Evolutionary conservation across 2,797 vertebrate genomes (phyloP).

Genomic region (Rhabdophis nuchalis): DNA sequence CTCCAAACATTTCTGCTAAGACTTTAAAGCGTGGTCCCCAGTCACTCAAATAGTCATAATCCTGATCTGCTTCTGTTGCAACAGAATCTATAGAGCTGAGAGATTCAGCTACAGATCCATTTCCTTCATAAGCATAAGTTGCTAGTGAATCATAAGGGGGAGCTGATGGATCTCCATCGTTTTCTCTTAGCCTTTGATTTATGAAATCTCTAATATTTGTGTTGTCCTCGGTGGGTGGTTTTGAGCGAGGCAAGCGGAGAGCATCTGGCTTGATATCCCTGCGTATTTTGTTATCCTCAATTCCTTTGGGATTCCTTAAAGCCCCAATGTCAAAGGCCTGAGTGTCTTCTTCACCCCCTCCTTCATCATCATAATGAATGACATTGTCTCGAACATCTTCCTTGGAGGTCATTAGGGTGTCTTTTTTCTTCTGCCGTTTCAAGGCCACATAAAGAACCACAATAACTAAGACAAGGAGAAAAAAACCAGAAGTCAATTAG

Average conservation of each 20-base stretch:
- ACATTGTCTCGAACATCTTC: constrained; percentile 98
- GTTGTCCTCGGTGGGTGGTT: constrained; percentile 77
- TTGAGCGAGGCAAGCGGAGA: constrained; percentile 68
- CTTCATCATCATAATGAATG: constrained; percentile 97
- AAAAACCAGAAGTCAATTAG: constrained; percentile 22
- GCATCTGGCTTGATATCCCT: constrained; percentile 92
- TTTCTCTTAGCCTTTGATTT: constrained; percentile 85
- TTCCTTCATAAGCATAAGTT: constrained; percentile 94
- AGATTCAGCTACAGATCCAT: constrained; percentile 89
- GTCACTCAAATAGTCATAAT: constrained; percentile 90
- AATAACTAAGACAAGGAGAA: constrained; percentile 76
- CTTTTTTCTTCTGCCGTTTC: constrained; percentile 92
- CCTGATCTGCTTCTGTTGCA: constrained; percentile 81
- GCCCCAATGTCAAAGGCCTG: constrained; percentile 98
- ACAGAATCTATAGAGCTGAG: constrained; percentile 93
- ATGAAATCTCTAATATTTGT: constrained; percentile 94
- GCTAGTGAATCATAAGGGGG: constrained; percentile 96
- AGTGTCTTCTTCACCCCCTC: constrained; percentile 96
- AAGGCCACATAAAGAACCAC: constrained; percentile 92
- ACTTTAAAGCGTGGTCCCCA: constrained; percentile 97
- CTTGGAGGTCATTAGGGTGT: constrained; percentile 97
- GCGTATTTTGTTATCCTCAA: constrained; percentile 88
- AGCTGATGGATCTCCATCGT: constrained; percentile 84
- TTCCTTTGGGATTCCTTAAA: constrained; percentile 90
- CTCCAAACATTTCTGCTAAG: constrained; percentile 92